Evolutionary conservation across 2,888 invertebrate genomes (phyloP), one percentile per base, ranked within the genome.

Genomic region (Xanthia togata): DNA sequence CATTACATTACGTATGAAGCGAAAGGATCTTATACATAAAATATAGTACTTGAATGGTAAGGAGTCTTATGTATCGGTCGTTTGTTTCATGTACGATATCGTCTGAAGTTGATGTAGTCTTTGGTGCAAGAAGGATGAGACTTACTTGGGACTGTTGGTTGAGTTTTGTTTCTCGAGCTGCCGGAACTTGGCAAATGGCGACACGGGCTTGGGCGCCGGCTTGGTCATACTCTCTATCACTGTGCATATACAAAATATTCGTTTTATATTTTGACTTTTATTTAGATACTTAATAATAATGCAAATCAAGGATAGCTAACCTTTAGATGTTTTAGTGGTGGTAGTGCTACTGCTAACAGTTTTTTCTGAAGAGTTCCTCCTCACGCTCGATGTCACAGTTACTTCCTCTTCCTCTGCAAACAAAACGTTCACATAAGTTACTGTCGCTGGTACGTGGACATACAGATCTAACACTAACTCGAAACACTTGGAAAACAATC

Each of bases 141-240:
- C 97, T 97, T 97, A 98, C 98, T 98, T 98, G 95, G 98, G 98
- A 91, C 97, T 97, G 93, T 97, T 97, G 92, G 97, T 97, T 90
- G 98, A 98, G 95, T 98, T 98, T 96, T 98, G 98, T 93, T 98
- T 98, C 95, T 99, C 99, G 95, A 99, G 97, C 97, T 99, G 98
- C 94, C 98, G 98, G 97, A 99, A 99, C 97, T 98, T 99, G 93
- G 98, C 98, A 96, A 99, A 98, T 85, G 99, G 98, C 90, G 98
- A 98, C 92, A 98, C 97, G 88, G 98, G 98, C 94, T 97, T 98
- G 93, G 94, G 96, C 83, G 94, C 96, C 94, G 95, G 91, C 89
- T 94, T 93, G 79, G 93, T 92, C 93, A 93, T 90, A 92, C 97
- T 97, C 92, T 97, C 97, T 90, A 96, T 97, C 93, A 97, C 97